These are phyloP conservation scores for Crax fasciolata DNA, from an alignment of 2,797 vertebrate genomes.

Conservation along the genomic window DNA sequence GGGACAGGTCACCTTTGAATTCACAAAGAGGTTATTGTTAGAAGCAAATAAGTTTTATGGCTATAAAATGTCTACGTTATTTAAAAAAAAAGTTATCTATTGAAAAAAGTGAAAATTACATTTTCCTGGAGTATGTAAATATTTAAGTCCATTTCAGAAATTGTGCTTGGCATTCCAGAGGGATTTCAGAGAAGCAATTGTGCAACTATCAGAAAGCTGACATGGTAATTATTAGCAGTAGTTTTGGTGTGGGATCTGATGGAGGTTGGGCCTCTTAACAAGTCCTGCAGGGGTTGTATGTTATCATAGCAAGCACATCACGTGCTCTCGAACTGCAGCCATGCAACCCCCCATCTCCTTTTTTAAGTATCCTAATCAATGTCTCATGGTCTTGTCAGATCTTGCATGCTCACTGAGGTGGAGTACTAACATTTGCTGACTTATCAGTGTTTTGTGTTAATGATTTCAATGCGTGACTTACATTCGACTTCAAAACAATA, in stretches of 20 bases:
- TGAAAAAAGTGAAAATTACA: slow-evolving; percentile 69
- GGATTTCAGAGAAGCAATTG: slow-evolving; percentile 69
- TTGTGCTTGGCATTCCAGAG: slow-evolving; percentile 78
- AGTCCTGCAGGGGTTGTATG: slow-evolving; percentile 74
- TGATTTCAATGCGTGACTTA: not conserved
- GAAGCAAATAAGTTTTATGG: slow-evolving; percentile 56
- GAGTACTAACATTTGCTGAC: not conserved
- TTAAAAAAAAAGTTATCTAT: slow-evolving; percentile 36
- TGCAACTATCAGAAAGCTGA: slow-evolving; percentile 82
- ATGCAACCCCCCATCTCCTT: slow-evolving; percentile 30
- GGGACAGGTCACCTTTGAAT: slow-evolving; percentile 77
- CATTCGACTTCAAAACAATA: not conserved
- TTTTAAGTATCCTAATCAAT: slow-evolving; percentile 43
- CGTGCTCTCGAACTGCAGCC: slow-evolving; percentile 58
- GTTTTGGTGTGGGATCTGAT: slow-evolving; percentile 79
- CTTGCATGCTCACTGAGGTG: not conserved
- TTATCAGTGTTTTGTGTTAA: not conserved
- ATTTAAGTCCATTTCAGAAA: slow-evolving; percentile 75
- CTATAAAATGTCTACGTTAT: slow-evolving; percentile 54
- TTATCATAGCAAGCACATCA: slow-evolving; percentile 59
- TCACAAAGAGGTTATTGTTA: slow-evolving; percentile 73
- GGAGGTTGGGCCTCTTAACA: slow-evolving; percentile 80
- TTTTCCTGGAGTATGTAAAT: slow-evolving; percentile 77
- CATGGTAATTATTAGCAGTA: slow-evolving; percentile 72
- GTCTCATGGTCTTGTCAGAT: slow-evolving; percentile 5